Evolutionary conservation across 2,113 vertebrate genomes (phyloP).

Genomic region (Cyrtonyx montezumae): DNA sequence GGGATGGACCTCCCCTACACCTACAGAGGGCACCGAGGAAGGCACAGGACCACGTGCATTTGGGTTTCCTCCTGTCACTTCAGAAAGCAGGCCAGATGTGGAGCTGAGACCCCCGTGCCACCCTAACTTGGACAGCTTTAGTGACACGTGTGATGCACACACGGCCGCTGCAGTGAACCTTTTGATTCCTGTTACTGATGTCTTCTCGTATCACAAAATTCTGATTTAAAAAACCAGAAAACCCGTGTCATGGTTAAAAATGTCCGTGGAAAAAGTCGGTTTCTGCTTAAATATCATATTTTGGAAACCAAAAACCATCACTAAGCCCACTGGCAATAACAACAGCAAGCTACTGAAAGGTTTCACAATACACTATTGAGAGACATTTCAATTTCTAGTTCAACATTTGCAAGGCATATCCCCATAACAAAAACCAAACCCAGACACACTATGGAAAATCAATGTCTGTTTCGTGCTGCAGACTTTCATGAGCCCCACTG

Average conservation of each 20-base stretch:
- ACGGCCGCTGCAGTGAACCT: accelerated
- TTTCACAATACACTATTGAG: background rate
- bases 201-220: background rate
- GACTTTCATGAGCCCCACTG: background rate
- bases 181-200: background rate
- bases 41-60: background rate
- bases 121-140: background rate
- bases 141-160: background rate
- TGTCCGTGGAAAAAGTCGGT: background rate
- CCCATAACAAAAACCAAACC: background rate
- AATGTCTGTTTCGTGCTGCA: background rate
- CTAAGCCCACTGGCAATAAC: background rate
- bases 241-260: background rate
- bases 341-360: background rate
- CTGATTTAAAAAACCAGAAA: background rate
- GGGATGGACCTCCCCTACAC: background rate
- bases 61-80: background rate
- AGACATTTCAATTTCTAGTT: background rate
- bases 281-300: background rate
- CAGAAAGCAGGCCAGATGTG: no score
- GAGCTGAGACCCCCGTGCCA: no score
- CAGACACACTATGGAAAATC: background rate
- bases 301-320: background rate
- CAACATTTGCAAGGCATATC: background rate
- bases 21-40: background rate